Conservation (phyloP, 2,113 vertebrate species). For the Python bivittatus region DNA sequence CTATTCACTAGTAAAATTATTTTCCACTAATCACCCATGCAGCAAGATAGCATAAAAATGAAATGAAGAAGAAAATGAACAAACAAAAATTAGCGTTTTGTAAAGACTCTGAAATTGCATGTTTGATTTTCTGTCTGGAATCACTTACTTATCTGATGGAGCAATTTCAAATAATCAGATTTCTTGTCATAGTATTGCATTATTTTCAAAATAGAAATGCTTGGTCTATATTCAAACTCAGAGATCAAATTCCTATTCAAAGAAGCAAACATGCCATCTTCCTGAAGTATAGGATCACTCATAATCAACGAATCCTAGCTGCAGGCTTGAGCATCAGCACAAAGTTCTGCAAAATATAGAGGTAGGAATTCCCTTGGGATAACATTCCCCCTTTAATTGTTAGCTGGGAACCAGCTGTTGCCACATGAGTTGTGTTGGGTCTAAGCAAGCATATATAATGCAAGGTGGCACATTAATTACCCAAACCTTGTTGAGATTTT, state of each 20-base stretch:
- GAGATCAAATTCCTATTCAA: neutral
- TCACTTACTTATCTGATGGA: constrained; percentile 57
- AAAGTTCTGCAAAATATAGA: neutral
- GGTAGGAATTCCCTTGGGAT: neutral
- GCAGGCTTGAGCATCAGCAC: neutral
- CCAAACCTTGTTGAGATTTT: neutral
- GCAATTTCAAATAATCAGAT: constrained; percentile 58
- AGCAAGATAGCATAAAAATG: constrained; percentile 66
- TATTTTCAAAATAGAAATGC: constrained; percentile 14
- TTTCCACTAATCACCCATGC: constrained; percentile 52
- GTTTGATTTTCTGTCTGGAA: constrained; percentile 54
- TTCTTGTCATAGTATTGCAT: constrained; percentile 35
- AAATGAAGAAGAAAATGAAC: constrained; percentile 58
- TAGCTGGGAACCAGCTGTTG: neutral
- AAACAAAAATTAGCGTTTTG: constrained; percentile 48
- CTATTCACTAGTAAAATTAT: constrained; percentile 66
- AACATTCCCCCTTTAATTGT: neutral
- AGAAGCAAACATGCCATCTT: neutral
- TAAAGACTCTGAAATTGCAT: constrained; percentile 54
- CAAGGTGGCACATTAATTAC: neutral
- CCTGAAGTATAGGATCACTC: neutral
- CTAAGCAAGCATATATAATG: neutral
- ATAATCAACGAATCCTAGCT: neutral
- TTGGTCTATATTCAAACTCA: constrained; percentile 11
- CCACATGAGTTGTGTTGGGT: neutral